Evolutionary conservation across 2,888 invertebrate genomes (phyloP), one percentile per base, ranked within the genome.

Genomic region (Agrochola lychnidis): DNA sequence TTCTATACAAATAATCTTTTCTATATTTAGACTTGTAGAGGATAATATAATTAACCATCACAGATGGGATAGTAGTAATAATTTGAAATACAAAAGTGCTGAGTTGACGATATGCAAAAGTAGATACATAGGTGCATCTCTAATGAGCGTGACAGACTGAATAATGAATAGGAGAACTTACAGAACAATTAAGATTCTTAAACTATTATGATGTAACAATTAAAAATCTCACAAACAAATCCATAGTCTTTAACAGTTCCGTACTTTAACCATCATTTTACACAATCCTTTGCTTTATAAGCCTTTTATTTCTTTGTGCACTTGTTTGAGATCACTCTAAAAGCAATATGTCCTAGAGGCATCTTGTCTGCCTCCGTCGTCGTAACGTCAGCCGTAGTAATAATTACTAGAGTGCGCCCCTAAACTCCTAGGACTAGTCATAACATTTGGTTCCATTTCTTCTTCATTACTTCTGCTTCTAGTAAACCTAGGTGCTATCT

Each of bases 381-480:
- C 89, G 70, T 90, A 85, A 68, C 87, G 92, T 96, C 96, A 96
- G 91, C 96, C 96, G 45, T 96, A 96, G 84, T 95, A 96, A 80
- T 93, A 96, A 66, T 96, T 94, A 85, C 92, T 94, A 0, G 95
- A 93, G 84, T 94, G 96, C 4, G 94, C 93, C 57, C 94, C 93
- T 89, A 96, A 92, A 73, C 96, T 96, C 69, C 95, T 96, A 6
- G 96, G 96, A 83, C 96, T 96, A 62, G 95, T 92, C 88, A 94
- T 91, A 30, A 93, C 82, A 78, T 94, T 94, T 42, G 92, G 90
- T 66, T 93, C 91, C 4, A 87, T 77, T 73, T 93, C 92, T 78
- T 91, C 92, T 78, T 92, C 92, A 83, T 93, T 93, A 82, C 93
- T 94, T 72, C 91, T 92, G 68, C 92, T 92, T 68, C 91, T 92